Evolutionary conservation across 1,140 invertebrate genomes (phyloP).

Genomic region (Lucilia cuprina): DNA sequence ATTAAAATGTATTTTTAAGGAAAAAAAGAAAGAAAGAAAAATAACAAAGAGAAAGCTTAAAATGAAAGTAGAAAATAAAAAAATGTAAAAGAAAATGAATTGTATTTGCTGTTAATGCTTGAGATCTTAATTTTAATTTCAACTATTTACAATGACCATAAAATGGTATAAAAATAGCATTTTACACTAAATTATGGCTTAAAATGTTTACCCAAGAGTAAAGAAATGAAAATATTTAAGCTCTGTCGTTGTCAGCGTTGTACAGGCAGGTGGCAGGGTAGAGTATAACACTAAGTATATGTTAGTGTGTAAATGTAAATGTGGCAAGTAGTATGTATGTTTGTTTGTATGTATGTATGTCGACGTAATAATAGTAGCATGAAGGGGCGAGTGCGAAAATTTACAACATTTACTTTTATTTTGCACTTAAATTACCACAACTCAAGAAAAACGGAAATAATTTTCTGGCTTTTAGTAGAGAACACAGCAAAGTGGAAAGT

Average conservation of each 20-base stretch:
- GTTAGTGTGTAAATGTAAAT: no score
- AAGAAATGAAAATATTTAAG: not conserved
- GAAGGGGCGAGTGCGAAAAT: not conserved
- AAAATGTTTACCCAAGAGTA: not conserved
- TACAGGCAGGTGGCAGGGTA: not conserved
- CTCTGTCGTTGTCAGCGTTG: not conserved
- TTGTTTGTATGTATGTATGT: not conserved
- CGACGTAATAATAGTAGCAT: no score
- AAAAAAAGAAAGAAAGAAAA: not conserved
- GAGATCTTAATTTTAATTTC: slow-evolving; percentile 32
- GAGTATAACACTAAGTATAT: no score
- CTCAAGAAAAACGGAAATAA: slow-evolving; percentile 18
- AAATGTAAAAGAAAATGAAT: not conserved
- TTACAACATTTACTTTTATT: slow-evolving; percentile 17
- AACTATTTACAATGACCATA: slow-evolving; percentile 28
- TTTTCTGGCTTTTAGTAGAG: slow-evolving; percentile 15
- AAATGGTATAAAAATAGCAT: slow-evolving; percentile 24
- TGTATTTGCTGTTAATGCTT: slow-evolving; percentile 4
- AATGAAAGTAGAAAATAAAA: not conserved
- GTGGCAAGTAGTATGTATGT: not conserved
- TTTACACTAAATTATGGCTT: slow-evolving; percentile 29
- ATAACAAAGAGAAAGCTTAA: not conserved
- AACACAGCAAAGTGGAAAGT: not conserved
- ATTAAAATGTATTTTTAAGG: not conserved
- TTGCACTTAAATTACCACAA: slow-evolving; percentile 20